A percentile compares a stretch with the other conserved stretches of the same genome.
phyloP scores from a whole-genome alignment of 2,888 invertebrate species.

The Hypena proboscidalis region DNA sequence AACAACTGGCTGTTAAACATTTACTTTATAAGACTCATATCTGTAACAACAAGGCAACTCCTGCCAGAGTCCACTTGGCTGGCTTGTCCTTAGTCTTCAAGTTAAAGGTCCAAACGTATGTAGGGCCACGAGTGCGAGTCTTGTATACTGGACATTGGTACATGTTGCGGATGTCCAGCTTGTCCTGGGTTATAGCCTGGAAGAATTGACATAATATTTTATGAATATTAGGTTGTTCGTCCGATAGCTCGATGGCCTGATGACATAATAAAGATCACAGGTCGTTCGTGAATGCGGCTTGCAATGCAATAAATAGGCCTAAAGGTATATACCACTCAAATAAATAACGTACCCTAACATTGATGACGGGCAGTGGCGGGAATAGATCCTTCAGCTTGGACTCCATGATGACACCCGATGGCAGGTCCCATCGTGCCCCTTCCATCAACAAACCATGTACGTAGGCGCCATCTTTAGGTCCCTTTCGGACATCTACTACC shows the following conservation, averaged over 20 bases:
- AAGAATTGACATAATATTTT: too few species aligned
- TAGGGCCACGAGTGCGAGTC: constrained; percentile 96
- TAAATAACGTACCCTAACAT: constrained; percentile 87
- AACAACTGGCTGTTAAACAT: neutral
- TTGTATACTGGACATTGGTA: constrained; percentile 99
- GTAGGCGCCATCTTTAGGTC: constrained; percentile 97
- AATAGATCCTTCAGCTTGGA: constrained; percentile 96
- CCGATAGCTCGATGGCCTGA: too few species aligned
- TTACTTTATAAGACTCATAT: constrained; percentile 72
- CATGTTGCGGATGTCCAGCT: constrained; percentile 96
- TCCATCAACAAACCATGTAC: constrained; percentile 98
- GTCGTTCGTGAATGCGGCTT: too few species aligned
- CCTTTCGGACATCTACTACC: constrained; percentile 86
- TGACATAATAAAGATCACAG: too few species aligned
- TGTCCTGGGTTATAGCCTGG: constrained; percentile 96
- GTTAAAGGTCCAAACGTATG: constrained; percentile 99
- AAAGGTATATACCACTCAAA: too few species aligned
- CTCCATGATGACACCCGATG: constrained; percentile 96
- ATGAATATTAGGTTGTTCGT: too few species aligned
- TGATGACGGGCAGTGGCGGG: constrained; percentile 97
- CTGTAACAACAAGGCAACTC: constrained; percentile 95
- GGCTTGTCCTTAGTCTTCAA: constrained; percentile 97
- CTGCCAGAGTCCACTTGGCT: constrained; percentile 97
- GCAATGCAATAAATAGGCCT: too few species aligned
- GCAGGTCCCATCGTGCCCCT: constrained; percentile 97